Evolutionary conservation across 2,113 vertebrate genomes (phyloP).

Genomic region (Esox niger): DNA sequence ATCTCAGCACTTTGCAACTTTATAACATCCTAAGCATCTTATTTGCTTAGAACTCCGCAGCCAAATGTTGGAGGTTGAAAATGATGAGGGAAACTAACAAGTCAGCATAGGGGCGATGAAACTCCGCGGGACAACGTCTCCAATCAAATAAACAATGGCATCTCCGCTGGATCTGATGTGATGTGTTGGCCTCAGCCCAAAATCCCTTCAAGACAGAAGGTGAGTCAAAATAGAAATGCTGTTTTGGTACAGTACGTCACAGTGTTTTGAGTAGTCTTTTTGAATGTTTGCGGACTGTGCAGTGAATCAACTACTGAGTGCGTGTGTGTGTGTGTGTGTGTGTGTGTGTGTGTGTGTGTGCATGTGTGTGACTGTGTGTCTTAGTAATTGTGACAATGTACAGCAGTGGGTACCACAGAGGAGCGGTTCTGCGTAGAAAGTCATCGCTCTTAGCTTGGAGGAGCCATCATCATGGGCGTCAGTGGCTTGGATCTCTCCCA

Average conservation of each 20-base stretch:
- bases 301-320: too few species aligned
- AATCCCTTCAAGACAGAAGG: slow-evolving; percentile 12
- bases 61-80: slow-evolving; percentile 27
- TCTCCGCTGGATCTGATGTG: slow-evolving; percentile 34
- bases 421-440: slow-evolving; percentile 38
- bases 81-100: slow-evolving; percentile 27
- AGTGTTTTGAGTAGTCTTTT: too few species aligned
- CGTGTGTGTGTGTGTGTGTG: too few species aligned
- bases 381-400: too few species aligned
- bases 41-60: slow-evolving; percentile 10
- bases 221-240: slow-evolving; percentile 39
- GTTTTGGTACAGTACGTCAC: too few species aligned
- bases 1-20: slow-evolving; percentile 6
- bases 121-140: slow-evolving; percentile 10
- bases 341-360: too few species aligned
- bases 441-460: slow-evolving; percentile 50
- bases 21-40: not conserved
- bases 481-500: slow-evolving; percentile 56
- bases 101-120: slow-evolving; percentile 20
- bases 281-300: too few species aligned
- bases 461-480: slow-evolving; percentile 55
- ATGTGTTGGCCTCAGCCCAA: slow-evolving; percentile 28
- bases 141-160: slow-evolving; percentile 33
- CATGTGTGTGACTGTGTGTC: slow-evolving; percentile 38
- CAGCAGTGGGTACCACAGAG: too few species aligned